phyloP scores from a whole-genome alignment of 1,140 invertebrate genomes.

The Bombus consobrinus region DNA sequence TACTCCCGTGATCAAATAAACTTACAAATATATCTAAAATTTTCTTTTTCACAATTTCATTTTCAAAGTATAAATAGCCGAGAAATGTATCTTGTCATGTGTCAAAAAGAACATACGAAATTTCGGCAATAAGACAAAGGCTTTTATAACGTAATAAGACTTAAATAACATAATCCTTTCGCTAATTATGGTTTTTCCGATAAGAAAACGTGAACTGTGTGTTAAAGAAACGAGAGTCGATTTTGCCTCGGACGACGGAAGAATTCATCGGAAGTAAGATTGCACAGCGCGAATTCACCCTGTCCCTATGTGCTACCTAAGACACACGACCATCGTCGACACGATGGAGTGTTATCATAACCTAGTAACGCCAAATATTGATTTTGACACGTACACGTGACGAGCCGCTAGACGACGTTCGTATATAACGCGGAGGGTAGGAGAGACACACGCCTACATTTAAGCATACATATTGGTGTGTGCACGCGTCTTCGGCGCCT shows the following conservation, averaged over 20 bases:
- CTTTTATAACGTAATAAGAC: neutral
- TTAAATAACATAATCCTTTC: neutral
- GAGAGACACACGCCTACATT: conserved; percentile 1
- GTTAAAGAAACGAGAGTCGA: neutral
- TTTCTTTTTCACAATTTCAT: too few relatives aligned
- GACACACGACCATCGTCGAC: conserved; percentile 61
- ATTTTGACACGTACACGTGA: conserved; percentile 82
- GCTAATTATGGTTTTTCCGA: neutral
- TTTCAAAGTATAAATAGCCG: neutral
- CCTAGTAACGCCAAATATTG: conserved; percentile 82
- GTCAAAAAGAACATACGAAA: neutral
- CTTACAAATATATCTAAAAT: neutral
- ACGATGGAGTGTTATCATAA: conserved; percentile 80
- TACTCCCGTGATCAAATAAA: too few relatives aligned
- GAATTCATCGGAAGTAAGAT: conserved; percentile 47
- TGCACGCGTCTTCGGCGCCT: conserved; percentile 23
- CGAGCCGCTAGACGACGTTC: conserved; percentile 73
- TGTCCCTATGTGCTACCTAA: conserved; percentile 46
- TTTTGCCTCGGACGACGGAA: neutral
- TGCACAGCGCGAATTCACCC: neutral
- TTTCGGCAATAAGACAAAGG: neutral
- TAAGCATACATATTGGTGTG: conserved; percentile 7
- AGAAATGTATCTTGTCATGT: fast-evolving
- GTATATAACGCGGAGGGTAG: conserved; percentile 27
- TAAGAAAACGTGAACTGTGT: neutral